These are phyloP conservation scores for Rhinichthys klamathensis DNA, from an alignment of 2,113 vertebrate species.

Conservation along the genomic window DNA sequence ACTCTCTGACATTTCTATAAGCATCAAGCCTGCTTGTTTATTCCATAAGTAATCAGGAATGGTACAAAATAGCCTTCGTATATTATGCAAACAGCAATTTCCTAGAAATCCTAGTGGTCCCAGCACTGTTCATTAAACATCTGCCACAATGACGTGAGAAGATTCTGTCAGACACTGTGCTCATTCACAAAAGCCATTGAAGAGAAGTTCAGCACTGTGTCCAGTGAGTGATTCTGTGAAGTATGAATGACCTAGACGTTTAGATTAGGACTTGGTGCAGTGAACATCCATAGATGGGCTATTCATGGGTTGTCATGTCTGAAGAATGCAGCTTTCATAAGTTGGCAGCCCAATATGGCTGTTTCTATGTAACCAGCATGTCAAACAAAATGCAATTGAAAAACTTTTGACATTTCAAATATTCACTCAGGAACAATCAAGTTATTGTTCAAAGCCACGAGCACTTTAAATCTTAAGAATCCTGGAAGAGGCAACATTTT, in stretches of 20 bases:
- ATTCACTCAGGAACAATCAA: conserved; percentile 25
- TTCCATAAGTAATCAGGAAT: background rate
- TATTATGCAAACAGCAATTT: background rate
- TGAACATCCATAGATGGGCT: conserved; percentile 59
- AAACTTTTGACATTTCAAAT: conserved; percentile 33
- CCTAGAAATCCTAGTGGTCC: background rate
- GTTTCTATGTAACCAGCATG: conserved; percentile 45
- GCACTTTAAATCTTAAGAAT: background rate
- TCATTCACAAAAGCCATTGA: background rate
- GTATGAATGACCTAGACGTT: conserved; percentile 46
- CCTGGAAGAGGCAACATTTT: background rate
- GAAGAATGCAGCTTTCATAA: conserved; percentile 63
- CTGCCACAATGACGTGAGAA: background rate
- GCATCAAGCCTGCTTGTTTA: background rate
- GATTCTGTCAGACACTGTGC: background rate
- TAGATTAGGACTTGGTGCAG: conserved; percentile 61
- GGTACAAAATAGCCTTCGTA: background rate
- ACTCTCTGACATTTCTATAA: background rate
- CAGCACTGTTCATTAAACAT: conserved; percentile 14
- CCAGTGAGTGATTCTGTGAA: conserved; percentile 51
- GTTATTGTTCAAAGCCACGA: conserved; percentile 28
- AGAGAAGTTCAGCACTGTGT: conserved; percentile 41
- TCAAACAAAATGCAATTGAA: conserved; percentile 51
- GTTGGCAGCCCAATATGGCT: conserved; percentile 37
- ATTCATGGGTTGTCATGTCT: conserved; percentile 63